A percentile compares a stretch with the other conserved stretches of the same genome.
phyloP scores from a whole-genome alignment of 2,797 vertebrate species.

The Crocidura indochinensis region DNA sequence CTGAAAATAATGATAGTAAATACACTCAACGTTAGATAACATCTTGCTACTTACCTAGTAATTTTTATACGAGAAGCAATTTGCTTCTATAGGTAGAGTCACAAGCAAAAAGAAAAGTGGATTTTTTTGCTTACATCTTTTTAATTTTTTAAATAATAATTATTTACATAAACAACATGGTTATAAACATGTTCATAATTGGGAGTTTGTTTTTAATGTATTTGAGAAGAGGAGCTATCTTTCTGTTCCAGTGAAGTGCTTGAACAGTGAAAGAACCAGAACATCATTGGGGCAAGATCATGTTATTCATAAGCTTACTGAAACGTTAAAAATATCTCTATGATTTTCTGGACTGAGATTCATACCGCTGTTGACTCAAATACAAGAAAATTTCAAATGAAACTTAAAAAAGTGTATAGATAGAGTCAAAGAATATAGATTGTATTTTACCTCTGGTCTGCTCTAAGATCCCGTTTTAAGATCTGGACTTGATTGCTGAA shows the following conservation, averaged over 20 bases:
- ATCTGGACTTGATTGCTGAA: not conserved
- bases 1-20: not conserved
- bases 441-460: not conserved
- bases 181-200: too few relatives aligned
- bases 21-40: not conserved
- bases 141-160: too few relatives aligned
- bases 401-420: slow-evolving; percentile 13
- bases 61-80: not conserved
- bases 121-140: too few relatives aligned
- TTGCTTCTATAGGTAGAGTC: not conserved
- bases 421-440: not conserved
- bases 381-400: not conserved
- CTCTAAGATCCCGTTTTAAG: slow-evolving; percentile 13
- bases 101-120: too few relatives aligned
- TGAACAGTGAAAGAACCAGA: not conserved
- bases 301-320: not conserved
- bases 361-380: not conserved
- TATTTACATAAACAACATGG: too few relatives aligned
- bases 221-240: not conserved
- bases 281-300: not conserved
- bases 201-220: not conserved
- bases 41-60: not conserved
- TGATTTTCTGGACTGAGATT: not conserved
- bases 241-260: not conserved
- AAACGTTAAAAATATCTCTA: not conserved